Conservation (phyloP, 2,113 vertebrate species). For the Egretta garzetta region DNA sequence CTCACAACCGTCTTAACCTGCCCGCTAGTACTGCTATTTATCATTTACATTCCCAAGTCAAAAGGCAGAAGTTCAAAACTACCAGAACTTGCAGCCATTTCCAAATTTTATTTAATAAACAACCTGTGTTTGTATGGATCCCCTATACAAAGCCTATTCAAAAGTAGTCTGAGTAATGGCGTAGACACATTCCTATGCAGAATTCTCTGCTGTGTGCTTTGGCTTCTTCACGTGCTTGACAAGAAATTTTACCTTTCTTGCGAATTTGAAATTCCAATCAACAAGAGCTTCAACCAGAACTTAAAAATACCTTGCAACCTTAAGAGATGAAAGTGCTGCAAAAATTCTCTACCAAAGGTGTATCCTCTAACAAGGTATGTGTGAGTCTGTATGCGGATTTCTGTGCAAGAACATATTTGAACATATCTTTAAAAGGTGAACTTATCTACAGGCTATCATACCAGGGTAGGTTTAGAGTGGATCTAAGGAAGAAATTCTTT, state of each 20-base stretch:
- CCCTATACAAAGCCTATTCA: neutral
- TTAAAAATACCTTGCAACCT: conserved; percentile 17
- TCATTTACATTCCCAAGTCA: neutral
- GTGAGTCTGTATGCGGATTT: neutral
- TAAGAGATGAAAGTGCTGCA: neutral
- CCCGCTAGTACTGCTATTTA: neutral
- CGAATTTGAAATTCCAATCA: conserved; percentile 53
- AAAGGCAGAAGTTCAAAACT: neutral
- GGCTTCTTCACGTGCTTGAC: neutral
- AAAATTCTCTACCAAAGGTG: neutral
- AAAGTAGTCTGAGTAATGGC: neutral
- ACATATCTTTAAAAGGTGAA: neutral
- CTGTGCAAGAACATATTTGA: neutral
- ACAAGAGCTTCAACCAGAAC: conserved; percentile 6
- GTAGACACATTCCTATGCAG: neutral
- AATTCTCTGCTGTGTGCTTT: neutral
- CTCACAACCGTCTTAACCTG: neutral
- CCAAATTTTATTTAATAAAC: neutral
- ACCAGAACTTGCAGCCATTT: neutral
- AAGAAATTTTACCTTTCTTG: neutral
- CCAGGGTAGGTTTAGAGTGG: no score
- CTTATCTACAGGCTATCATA: neutral
- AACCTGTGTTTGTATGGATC: neutral
- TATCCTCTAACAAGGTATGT: neutral
- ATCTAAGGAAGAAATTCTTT: no score